These are phyloP conservation scores for Leucoraja erinaceus DNA, from an alignment of 2,113 vertebrate species.

Conservation along the genomic window DNA sequence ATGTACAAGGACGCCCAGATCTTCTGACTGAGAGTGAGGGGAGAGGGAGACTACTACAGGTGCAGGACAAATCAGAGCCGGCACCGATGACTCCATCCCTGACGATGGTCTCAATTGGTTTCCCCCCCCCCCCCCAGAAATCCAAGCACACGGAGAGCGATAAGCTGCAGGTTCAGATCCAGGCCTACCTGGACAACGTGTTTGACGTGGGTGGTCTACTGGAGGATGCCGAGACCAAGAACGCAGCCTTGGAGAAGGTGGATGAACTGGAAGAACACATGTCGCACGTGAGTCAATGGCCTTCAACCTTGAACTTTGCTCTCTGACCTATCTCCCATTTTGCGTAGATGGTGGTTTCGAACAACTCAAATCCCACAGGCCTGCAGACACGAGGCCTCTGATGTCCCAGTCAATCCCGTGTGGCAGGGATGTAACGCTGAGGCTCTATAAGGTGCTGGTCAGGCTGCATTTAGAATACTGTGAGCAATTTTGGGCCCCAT, in stretches of 20 bases:
- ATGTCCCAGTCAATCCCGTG: no score
- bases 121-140: slow-evolving; percentile 63
- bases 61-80: no score
- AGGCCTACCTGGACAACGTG: slow-evolving; percentile 93
- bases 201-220: slow-evolving; percentile 93
- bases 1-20: no score
- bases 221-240: slow-evolving; percentile 94
- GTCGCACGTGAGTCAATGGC: slow-evolving; percentile 72
- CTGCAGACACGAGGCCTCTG: not conserved
- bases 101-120: not conserved
- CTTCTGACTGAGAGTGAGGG: no score
- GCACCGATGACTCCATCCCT: not conserved
- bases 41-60: no score
- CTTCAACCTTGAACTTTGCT: not conserved
- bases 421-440: no score
- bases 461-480: no score
- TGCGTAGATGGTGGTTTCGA: not conserved
- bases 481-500: no score
- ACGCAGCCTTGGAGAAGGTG: slow-evolving; percentile 93
- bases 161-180: slow-evolving; percentile 94
- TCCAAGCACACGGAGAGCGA: slow-evolving; percentile 91
- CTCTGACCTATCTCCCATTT: not conserved
- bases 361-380: not conserved
- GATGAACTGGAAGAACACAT: slow-evolving; percentile 94
- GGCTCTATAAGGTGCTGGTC: no score